These are phyloP conservation scores for Epirrita christyi DNA, from an alignment of 2,888 invertebrate genomes.

Conservation along the genomic window DNA sequence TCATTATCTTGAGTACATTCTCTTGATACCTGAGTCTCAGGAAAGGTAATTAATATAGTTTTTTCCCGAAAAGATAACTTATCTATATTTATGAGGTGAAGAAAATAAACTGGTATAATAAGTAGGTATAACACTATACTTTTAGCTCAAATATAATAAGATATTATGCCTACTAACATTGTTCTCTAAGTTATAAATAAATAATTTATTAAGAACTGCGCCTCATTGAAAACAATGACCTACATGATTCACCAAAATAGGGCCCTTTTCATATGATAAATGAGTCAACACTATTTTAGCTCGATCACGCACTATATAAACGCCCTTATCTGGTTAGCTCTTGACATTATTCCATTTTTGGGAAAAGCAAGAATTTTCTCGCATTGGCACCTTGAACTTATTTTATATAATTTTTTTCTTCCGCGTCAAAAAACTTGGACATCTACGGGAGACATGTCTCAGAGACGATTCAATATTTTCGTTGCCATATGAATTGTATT, in stretches of 20 bases:
- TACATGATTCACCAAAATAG: slow-evolving; percentile 25
- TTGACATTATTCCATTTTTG: slow-evolving; percentile 77
- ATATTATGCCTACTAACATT: no score
- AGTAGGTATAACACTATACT: no score
- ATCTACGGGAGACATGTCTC: no score
- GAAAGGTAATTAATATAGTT: no score
- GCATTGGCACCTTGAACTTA: slow-evolving; percentile 64
- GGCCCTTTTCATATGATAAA: slow-evolving; percentile 30
- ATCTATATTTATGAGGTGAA: no score
- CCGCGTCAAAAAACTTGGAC: slow-evolving; percentile 20
- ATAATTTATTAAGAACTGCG: slow-evolving; percentile 9
- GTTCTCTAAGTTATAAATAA: slow-evolving; percentile 10
- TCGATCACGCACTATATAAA: slow-evolving; percentile 36
- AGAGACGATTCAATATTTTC: no score
- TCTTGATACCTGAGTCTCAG: no score
- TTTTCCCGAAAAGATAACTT: no score
- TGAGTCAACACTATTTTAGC: slow-evolving; percentile 30
- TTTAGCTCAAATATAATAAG: no score
- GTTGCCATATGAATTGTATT: no score
- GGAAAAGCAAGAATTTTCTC: slow-evolving; percentile 66
- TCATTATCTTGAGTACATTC: no score
- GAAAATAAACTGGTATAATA: no score
- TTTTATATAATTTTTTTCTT: slow-evolving; percentile 41
- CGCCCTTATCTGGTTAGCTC: slow-evolving; percentile 48
- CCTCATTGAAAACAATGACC: slow-evolving; percentile 12